Percentiles rank a stretch among this genome's conserved stretches.
Conservation (phyloP, 2,888 invertebrate species). For the Amphipoea oculea region DNA sequence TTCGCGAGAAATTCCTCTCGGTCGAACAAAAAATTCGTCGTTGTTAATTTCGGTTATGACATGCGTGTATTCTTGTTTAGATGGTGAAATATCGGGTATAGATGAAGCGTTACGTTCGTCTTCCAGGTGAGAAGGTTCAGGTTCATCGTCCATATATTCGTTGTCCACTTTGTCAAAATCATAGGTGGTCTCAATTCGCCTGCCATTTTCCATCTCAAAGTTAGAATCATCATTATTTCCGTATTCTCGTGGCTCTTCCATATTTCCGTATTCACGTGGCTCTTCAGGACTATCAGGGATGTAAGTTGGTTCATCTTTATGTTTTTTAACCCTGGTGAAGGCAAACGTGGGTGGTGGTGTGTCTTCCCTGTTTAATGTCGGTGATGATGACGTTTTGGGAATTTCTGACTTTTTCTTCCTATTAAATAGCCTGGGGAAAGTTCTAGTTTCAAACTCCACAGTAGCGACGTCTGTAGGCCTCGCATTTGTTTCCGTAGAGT, state of each 20-base stretch:
- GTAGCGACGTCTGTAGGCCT: slow-evolving; percentile 87
- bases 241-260: slow-evolving; percentile 86
- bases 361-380: slow-evolving; percentile 88
- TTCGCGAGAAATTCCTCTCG: slow-evolving; percentile 95
- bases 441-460: slow-evolving; percentile 94
- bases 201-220: slow-evolving; percentile 82
- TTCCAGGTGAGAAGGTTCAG: slow-evolving; percentile 71
- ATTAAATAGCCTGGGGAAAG: slow-evolving; percentile 94
- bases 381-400: slow-evolving; percentile 89
- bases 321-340: slow-evolving; percentile 92
- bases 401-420: slow-evolving; percentile 86
- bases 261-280: slow-evolving; percentile 87
- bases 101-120: slow-evolving; percentile 75
- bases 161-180: slow-evolving; percentile 91
- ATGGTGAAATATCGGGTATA: slow-evolving; percentile 81
- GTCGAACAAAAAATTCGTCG: slow-evolving; percentile 96
- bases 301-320: slow-evolving; percentile 86
- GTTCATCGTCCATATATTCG: slow-evolving; percentile 90
- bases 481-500: slow-evolving; percentile 81
- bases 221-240: slow-evolving; percentile 81
- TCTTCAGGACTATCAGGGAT: slow-evolving; percentile 84
- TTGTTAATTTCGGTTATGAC: slow-evolving; percentile 96
- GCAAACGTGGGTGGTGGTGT: slow-evolving; percentile 92
- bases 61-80: slow-evolving; percentile 87
- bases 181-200: slow-evolving; percentile 82